phyloP scores from a whole-genome alignment of 2,113 vertebrate species.

The Sebastes schlegelii region DNA sequence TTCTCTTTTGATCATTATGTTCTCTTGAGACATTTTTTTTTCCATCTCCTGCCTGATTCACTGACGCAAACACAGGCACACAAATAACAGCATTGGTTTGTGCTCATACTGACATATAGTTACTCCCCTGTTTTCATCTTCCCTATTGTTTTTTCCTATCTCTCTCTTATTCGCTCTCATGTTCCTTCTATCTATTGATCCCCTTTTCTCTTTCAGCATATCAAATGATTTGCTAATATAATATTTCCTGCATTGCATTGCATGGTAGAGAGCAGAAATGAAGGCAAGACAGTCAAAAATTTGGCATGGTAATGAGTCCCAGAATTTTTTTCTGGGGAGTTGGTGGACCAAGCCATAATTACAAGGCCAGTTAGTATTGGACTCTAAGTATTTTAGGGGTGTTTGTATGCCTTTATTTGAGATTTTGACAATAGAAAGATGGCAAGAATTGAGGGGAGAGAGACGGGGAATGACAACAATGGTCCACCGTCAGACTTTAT shows the following conservation, averaged over 20 bases:
- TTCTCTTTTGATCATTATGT: constrained; percentile 23
- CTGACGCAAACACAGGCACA: neutral
- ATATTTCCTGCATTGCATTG: neutral
- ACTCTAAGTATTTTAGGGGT: neutral
- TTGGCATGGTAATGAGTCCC: neutral
- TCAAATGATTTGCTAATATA: constrained; percentile 25
- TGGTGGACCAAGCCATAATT: neutral
- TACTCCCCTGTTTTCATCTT: neutral
- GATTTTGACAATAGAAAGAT: constrained; percentile 7
- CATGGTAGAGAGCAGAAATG: neutral
- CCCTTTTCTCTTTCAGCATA: constrained; percentile 17
- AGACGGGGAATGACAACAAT: neutral
- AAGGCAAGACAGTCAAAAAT: neutral
- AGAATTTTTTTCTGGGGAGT: no score
- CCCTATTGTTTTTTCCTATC: constrained; percentile 2
- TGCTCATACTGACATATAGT: constrained; percentile 15
- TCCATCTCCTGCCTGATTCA: constrained; percentile 25
- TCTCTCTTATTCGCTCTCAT: constrained; percentile 7
- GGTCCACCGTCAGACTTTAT: neutral
- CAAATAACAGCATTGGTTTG: constrained; percentile 11
- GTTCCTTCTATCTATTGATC: constrained; percentile 46
- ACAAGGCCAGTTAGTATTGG: neutral
- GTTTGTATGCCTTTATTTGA: neutral
- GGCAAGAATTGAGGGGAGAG: constrained; percentile 1
- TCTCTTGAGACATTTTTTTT: constrained; percentile 17